Base-by-base conservation (phyloP, 2,113 vertebrate genomes). In the Brachypodius melanocephalos region DNA sequence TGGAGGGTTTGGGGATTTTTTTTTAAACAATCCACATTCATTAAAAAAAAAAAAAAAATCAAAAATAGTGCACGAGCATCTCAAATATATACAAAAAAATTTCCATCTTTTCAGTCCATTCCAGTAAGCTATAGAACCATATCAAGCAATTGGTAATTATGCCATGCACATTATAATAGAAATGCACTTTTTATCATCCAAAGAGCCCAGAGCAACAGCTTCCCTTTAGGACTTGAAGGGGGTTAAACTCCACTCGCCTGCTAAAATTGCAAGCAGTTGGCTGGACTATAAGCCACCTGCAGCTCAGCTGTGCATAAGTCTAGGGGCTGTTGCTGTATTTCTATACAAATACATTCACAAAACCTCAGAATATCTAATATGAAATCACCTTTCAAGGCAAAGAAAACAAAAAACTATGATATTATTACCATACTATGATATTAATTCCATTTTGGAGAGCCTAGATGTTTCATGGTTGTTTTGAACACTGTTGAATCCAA, bases 211-310 rank as follows among this genome's bases (percentile, higher is more conserved):
- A 95, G 89, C 54, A 69, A 68, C 62, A 85, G 13, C 36, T 54
- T 69, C 67, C 28, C 45, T 89, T 88, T 36, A 69, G 86, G 89
- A 62, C 49, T 57, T 2, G 1, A 93, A 43, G 17, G 26, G 28
- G 3, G 48, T 46, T 38, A 45, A 75, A 40, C 66, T 78, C 76
- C 7, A 4, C 42, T 80, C 1, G 1, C n/a, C 82, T 48, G 58
- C 75, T 80, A 36, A 75, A 95, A 85, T 49, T 71, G 43, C 54
- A 73, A 85, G 14, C 28, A 62, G 12, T 85, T 91, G 84, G 84
- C 81, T 88, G 74, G 66, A 58, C 85, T 88, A 5, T 57, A 17
- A 95, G 51, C 58, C 85, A 96, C 89, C 77, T 96, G 94, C 62
- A 8, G 71, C 71, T 94, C 93, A 96, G 89, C 68, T 95, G 85